Evolutionary conservation across 2,888 invertebrate genomes (phyloP).

Genomic region (Stenchaetothrips biformis): DNA sequence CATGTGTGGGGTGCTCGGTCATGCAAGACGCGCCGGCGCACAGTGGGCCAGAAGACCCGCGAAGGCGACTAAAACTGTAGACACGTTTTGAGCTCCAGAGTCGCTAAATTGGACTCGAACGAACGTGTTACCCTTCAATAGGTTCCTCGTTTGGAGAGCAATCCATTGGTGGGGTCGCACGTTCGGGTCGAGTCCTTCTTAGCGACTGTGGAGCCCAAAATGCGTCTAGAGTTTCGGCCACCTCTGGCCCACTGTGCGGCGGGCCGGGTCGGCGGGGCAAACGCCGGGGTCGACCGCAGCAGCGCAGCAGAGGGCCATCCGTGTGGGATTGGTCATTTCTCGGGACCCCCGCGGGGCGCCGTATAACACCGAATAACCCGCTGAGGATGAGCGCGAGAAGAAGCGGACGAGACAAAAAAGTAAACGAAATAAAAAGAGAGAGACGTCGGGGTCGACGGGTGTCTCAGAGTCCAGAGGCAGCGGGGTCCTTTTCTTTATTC

Average conservation of each 20-base stretch:
- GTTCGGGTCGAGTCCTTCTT: no score
- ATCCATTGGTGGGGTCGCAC: no score
- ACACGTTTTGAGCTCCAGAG: no score
- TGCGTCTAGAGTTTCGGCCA: no score
- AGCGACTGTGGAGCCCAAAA: no score
- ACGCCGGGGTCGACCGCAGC: not conserved
- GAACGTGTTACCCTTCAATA: no score
- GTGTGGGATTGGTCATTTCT: slow-evolving; percentile 14
- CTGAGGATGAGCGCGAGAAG: not conserved
- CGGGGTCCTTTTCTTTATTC: slow-evolving; percentile 8
- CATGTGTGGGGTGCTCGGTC: not conserved
- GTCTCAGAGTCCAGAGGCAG: not conserved
- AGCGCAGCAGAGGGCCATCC: not conserved
- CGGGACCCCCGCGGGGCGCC: slow-evolving; percentile 9
- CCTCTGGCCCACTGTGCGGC: no score
- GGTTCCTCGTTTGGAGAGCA: no score
- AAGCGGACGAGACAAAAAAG: not conserved
- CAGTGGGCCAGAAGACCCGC: no score
- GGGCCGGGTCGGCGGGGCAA: not conserved
- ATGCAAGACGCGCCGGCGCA: no score
- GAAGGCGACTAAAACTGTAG: no score
- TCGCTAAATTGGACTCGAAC: no score
- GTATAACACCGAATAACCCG: not conserved
- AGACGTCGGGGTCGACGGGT: not conserved
- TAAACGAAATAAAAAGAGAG: not conserved